Evolutionary conservation across 1,140 invertebrate genomes (phyloP).

Genomic region (Cepaea nemoralis): DNA sequence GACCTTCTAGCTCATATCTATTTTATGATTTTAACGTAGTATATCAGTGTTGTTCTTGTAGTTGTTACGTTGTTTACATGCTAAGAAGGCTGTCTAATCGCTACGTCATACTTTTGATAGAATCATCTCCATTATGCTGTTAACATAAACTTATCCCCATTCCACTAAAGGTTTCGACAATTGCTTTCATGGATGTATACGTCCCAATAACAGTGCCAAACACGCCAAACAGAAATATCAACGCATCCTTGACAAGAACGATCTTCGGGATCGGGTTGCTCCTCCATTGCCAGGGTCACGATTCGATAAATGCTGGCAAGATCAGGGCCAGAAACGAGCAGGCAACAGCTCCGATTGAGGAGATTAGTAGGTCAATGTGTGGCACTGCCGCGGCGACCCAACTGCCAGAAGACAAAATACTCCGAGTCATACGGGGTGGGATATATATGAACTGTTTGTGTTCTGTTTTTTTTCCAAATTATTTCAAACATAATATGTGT

Average conservation of each 20-base stretch:
- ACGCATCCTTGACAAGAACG: slow-evolving; percentile 58
- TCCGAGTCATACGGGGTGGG: too few relatives aligned
- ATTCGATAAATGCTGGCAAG: slow-evolving; percentile 92
- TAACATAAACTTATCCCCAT: too few relatives aligned
- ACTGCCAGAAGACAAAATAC: slow-evolving; percentile 73
- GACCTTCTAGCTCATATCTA: too few relatives aligned
- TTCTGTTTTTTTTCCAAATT: too few relatives aligned
- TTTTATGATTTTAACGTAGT: too few relatives aligned
- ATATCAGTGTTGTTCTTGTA: too few relatives aligned
- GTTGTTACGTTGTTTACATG: too few relatives aligned
- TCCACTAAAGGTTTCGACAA: slow-evolving; percentile 55
- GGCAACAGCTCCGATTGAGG: slow-evolving; percentile 89
- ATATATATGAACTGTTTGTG: too few relatives aligned
- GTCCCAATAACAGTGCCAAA: slow-evolving; percentile 68
- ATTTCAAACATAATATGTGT: too few relatives aligned
- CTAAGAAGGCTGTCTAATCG: too few relatives aligned
- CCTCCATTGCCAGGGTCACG: slow-evolving; percentile 74
- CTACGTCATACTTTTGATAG: too few relatives aligned
- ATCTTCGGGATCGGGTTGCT: slow-evolving; percentile 34
- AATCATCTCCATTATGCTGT: too few relatives aligned
- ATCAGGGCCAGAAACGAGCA: slow-evolving; percentile 90
- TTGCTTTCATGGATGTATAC: slow-evolving; percentile 55
- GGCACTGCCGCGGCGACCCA: slow-evolving; percentile 86
- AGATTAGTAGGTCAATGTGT: slow-evolving; percentile 89
- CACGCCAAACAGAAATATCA: slow-evolving; percentile 64